These are phyloP conservation scores for Varanus komodoensis DNA, from an alignment of 2,113 vertebrate species.

Conservation along the genomic window DNA sequence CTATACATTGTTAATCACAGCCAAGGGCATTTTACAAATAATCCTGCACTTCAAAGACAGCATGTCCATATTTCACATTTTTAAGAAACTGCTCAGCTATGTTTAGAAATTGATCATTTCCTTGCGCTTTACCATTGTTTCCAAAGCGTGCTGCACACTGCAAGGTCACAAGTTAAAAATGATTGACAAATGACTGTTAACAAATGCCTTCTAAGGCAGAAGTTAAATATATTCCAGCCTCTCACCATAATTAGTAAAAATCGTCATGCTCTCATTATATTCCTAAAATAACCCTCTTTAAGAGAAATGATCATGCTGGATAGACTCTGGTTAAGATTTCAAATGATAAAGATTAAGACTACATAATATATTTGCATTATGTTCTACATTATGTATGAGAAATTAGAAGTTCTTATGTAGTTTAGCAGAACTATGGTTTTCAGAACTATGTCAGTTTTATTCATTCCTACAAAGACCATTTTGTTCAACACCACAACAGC, in stretches of 20 bases:
- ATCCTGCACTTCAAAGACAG: conserved; percentile 9
- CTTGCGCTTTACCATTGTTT: conserved; percentile 32
- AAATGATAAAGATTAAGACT: conserved; percentile 17
- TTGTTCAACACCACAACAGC: not conserved
- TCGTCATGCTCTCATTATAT: conserved; percentile 14
- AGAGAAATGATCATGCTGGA: conserved; percentile 16
- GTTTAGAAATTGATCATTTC: conserved; percentile 11
- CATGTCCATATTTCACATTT: conserved; percentile 16
- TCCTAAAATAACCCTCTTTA: conserved; percentile 31
- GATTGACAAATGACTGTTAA: conserved; percentile 12
- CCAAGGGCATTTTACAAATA: conserved; percentile 32
- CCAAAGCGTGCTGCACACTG: conserved; percentile 8
- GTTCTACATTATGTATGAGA: conserved; percentile 9
- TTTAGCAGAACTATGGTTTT: conserved; percentile 2
- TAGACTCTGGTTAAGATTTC: not conserved
- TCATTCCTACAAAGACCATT: conserved; percentile 6
- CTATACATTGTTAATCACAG: not conserved
- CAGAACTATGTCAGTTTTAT: not conserved
- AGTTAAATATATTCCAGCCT: conserved; percentile 10
- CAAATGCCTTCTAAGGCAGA: conserved; percentile 10
- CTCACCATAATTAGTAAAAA: conserved; percentile 46
- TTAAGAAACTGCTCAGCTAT: conserved; percentile 7
- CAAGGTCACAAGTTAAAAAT: conserved; percentile 21
- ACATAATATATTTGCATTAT: conserved; percentile 3
- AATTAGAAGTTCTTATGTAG: conserved; percentile 1